Percentiles rank a stretch among this genome's conserved stretches.
Evolutionary conservation across 1,140 invertebrate species (phyloP).

Genomic region (Antheraea pernyi): DNA sequence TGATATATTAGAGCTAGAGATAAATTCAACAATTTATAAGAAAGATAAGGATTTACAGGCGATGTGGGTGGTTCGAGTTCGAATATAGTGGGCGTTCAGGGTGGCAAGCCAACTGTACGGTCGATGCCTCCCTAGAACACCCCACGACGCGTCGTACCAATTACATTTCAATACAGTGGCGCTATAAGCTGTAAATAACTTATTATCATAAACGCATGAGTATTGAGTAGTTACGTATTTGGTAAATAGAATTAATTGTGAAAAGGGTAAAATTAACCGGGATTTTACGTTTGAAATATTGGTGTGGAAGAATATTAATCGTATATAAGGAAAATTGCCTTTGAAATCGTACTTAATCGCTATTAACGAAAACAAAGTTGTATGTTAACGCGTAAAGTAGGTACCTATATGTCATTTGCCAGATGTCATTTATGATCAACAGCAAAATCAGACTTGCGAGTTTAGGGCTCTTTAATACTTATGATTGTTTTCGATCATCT

Average conservation of each 20-base stretch:
- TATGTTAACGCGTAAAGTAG: too few species aligned
- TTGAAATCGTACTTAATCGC: too few species aligned
- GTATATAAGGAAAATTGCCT: too few species aligned
- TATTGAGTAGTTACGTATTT: neutral
- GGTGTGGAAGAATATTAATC: too few species aligned
- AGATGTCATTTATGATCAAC: too few species aligned
- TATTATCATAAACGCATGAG: neutral
- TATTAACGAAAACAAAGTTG: too few species aligned
- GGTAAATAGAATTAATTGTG: neutral
- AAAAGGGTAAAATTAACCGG: neutral
- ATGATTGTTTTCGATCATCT: too few species aligned
- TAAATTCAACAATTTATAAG: neutral
- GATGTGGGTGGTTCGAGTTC: constrained; percentile 13
- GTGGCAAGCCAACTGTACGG: constrained; percentile 13
- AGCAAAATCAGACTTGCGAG: too few species aligned
- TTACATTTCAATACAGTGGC: neutral
- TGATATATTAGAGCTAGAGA: neutral
- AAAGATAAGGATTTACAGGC: constrained; percentile 3
- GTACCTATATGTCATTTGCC: too few species aligned
- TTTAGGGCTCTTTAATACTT: too few species aligned
- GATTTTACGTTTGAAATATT: neutral
- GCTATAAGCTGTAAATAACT: neutral
- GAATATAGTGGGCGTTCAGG: constrained; percentile 18
- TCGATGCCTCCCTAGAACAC: constrained; percentile 18
- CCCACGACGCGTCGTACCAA: constrained; percentile 6